Conservation (phyloP, 2,797 vertebrate genomes). For the Jordanella pulchra region DNA sequence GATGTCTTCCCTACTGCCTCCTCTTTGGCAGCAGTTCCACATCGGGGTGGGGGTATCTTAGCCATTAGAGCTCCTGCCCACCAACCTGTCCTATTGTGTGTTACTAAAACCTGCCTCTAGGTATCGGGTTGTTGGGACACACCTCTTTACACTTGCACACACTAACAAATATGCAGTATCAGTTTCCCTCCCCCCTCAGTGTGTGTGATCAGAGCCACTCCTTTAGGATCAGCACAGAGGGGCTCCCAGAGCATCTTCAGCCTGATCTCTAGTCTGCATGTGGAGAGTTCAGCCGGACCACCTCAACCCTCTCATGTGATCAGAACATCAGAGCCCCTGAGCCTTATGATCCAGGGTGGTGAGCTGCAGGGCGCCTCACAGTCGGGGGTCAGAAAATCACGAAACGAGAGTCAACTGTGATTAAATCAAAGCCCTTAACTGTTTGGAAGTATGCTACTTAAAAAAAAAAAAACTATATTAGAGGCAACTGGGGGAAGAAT, state of each 20-base stretch:
- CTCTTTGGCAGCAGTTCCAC: slow-evolving; percentile 46
- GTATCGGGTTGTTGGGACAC: slow-evolving; percentile 55
- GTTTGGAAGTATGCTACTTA: neutral
- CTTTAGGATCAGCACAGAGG: slow-evolving; percentile 52
- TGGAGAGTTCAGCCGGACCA: slow-evolving; percentile 25
- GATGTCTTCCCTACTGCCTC: slow-evolving; percentile 49
- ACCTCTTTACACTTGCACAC: slow-evolving; percentile 36
- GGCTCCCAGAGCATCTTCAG: slow-evolving; percentile 48
- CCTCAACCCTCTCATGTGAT: slow-evolving; percentile 55
- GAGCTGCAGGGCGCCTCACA: slow-evolving; percentile 18
- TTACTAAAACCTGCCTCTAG: slow-evolving; percentile 55
- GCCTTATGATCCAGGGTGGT: slow-evolving; percentile 38
- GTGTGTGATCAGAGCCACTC: slow-evolving; percentile 54
- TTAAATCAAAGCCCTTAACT: neutral
- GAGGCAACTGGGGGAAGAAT: too few relatives aligned
- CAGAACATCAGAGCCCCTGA: slow-evolving; percentile 39
- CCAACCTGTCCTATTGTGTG: slow-evolving; percentile 35
- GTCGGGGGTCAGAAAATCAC: slow-evolving; percentile 9
- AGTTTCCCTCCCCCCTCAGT: slow-evolving; percentile 28
- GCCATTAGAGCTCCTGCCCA: slow-evolving; percentile 59
- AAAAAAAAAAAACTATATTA: neutral
- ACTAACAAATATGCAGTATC: slow-evolving; percentile 11
- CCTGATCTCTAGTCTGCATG: slow-evolving; percentile 35
- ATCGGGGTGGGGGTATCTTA: slow-evolving; percentile 19
- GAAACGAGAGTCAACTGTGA: slow-evolving; percentile 20